Evolutionary conservation across 2,797 vertebrate species (phyloP).

Genomic region (Catostomus latipinnis): DNA sequence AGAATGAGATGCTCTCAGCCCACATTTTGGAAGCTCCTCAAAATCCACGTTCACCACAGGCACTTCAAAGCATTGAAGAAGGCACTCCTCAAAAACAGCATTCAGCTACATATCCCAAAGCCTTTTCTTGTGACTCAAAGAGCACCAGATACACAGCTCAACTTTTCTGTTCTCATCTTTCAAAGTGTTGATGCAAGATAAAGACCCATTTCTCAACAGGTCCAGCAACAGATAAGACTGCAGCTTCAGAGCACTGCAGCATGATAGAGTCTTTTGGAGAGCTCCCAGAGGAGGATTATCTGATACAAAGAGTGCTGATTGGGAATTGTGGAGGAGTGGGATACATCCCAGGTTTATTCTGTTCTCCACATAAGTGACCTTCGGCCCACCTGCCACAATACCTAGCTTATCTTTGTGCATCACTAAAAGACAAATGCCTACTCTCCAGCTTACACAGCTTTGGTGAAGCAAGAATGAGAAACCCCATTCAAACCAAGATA

Average conservation of each 20-base stretch:
- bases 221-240: slow-evolving; percentile 57
- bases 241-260: slow-evolving; percentile 52
- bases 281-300: slow-evolving; percentile 64
- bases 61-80: slow-evolving; percentile 18
- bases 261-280: slow-evolving; percentile 52
- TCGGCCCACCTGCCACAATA: slow-evolving; percentile 33
- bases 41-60: slow-evolving; percentile 1
- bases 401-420: slow-evolving; percentile 15
- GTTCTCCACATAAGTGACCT: slow-evolving; percentile 40
- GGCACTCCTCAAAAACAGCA: slow-evolving; percentile 10
- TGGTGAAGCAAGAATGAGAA: not conserved
- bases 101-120: slow-evolving; percentile 12
- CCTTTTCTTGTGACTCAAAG: slow-evolving; percentile 34
- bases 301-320: slow-evolving; percentile 64
- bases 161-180: slow-evolving; percentile 46
- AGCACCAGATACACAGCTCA: slow-evolving; percentile 33
- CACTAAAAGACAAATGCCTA: slow-evolving; percentile 31
- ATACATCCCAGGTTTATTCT: slow-evolving; percentile 45
- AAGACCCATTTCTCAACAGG: slow-evolving; percentile 55
- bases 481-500: not conserved
- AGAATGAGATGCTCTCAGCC: not conserved
- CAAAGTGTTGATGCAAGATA: slow-evolving; percentile 56
- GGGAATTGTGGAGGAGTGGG: slow-evolving; percentile 55
- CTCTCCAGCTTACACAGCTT: slow-evolving; percentile 6
- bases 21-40: slow-evolving; percentile 12